Conservation (phyloP, 64 coral and sea anemone genomes). For the Hydrozoanthus tunicans region DNA sequence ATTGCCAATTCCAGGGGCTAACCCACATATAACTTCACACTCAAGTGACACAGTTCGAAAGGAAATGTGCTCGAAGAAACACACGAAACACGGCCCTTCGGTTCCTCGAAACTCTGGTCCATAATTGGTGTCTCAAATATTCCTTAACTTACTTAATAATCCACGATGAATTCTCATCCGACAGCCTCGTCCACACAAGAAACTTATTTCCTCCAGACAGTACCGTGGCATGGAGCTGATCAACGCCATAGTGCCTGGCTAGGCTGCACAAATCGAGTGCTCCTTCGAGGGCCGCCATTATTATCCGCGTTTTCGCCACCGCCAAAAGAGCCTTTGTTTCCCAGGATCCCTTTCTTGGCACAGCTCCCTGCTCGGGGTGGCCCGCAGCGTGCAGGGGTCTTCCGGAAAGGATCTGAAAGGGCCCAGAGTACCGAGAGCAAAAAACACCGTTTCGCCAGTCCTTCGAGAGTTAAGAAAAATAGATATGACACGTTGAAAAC, state of each 20-base stretch:
- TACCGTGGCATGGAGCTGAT: constrained; percentile 66
- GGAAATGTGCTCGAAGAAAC: constrained; percentile 43
- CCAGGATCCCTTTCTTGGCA: constrained; percentile 49
- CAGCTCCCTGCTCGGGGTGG: constrained; percentile 40
- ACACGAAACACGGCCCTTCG: constrained; percentile 46
- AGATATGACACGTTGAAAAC: too few relatives aligned
- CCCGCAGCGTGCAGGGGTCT: constrained; percentile 19
- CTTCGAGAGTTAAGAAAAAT: too few relatives aligned
- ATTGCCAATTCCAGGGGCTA: too few relatives aligned
- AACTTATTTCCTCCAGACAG: constrained; percentile 67
- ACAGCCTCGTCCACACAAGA: constrained; percentile 83
- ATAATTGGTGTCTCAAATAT: neutral
- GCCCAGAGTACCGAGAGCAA: too few relatives aligned
- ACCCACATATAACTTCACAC: too few relatives aligned
- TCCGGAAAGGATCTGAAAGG: neutral
- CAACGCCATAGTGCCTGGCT: constrained; percentile 58
- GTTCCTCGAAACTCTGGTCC: constrained; percentile 44
- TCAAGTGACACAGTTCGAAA: neutral
- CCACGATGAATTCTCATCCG: constrained; percentile 75
- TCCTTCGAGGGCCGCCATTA: constrained; percentile 64
- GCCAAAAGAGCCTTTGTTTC: constrained; percentile 37
- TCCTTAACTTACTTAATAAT: constrained; percentile 80
- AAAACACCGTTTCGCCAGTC: too few relatives aligned
- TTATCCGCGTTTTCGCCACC: constrained; percentile 9
- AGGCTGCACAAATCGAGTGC: constrained; percentile 56